These are phyloP conservation scores for Parnassius mnemosyne DNA, from an alignment of 2,888 invertebrate species.

Conservation along the genomic window DNA sequence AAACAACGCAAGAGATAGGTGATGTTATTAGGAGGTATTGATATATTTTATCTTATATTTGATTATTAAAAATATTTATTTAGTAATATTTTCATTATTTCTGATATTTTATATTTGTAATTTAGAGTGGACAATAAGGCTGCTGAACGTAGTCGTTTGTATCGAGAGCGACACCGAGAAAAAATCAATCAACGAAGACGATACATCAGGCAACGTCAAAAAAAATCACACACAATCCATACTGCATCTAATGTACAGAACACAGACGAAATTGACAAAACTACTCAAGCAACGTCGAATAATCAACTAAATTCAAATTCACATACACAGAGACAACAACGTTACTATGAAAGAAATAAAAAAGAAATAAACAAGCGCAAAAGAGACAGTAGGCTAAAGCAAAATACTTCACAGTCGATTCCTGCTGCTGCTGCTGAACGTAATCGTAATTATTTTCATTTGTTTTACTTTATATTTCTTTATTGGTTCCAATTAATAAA, in stretches of 20 bases:
- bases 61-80: no score
- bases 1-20: no score
- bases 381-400: conserved; percentile 15
- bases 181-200: conserved; percentile 21
- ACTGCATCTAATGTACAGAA: no score
- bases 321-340: conserved; percentile 2
- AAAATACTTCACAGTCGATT: neutral
- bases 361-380: conserved; percentile 19
- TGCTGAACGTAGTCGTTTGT: no score
- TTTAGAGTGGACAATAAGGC: no score
- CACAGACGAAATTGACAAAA: neutral
- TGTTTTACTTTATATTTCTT: no score
- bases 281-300: neutral
- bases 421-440: conserved; percentile 11
- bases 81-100: no score
- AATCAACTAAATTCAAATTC: neutral
- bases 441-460: conserved; percentile 11
- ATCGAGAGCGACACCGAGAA: conserved; percentile 19
- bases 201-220: neutral
- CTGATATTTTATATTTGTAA: no score
- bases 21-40: no score
- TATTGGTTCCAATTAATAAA: no score
- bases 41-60: no score
- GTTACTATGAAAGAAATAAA: conserved; percentile 14
- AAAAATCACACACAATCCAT: no score